Evolutionary conservation across 2,113 vertebrate species (phyloP).

Genomic region (Protomyctophum bolini): DNA sequence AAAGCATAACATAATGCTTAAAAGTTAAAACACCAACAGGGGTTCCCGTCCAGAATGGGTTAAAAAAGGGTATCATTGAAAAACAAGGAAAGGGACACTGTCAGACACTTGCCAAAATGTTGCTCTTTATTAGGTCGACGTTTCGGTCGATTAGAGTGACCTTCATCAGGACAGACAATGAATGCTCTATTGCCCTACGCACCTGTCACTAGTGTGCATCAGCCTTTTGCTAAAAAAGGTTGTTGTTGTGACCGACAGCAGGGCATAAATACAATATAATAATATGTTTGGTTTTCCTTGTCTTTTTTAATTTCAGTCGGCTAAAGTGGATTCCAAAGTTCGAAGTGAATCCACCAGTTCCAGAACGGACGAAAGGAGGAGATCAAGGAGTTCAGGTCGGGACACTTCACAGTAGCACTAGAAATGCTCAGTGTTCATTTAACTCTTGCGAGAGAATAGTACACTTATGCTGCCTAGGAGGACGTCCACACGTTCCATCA

Average conservation of each 20-base stretch:
- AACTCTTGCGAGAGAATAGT: no score
- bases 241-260: neutral
- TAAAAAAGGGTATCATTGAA: no score
- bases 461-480: neutral
- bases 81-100: no score
- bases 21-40: no score
- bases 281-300: neutral
- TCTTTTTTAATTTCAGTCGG: slow-evolving; percentile 61
- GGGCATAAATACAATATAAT: neutral
- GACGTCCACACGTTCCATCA: neutral
- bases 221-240: no score
- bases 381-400: slow-evolving; percentile 70
- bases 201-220: neutral
- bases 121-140: no score
- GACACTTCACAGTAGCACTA: neutral
- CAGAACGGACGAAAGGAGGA: slow-evolving; percentile 63
- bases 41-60: no score
- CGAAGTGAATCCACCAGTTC: slow-evolving; percentile 70
- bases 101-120: no score
- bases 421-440: no score
- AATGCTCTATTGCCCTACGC: no score
- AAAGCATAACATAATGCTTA: no score
- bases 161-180: no score
- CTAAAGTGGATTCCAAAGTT: slow-evolving; percentile 58
- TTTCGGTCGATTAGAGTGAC: neutral